Base-by-base conservation (phyloP, 2,113 vertebrate genomes). In the Sterna hirundo region DNA sequence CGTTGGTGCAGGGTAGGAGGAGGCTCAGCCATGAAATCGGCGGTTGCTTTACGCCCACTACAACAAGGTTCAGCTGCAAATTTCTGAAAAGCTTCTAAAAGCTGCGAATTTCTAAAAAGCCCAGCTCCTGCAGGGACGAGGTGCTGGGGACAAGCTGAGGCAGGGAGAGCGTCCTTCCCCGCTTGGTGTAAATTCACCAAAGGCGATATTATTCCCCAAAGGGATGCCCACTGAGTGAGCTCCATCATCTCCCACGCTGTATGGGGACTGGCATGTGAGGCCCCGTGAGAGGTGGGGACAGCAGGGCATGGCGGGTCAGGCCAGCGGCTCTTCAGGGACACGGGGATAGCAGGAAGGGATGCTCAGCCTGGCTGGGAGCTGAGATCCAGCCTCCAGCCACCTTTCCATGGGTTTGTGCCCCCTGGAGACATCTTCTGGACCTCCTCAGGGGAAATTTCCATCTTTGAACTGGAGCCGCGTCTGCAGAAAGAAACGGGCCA, bases 261-360 rank as follows among this genome's bases (percentile, higher is more conserved):
- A 62, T 27, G 1, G 0, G 44, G 36, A 51, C 32, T 23, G 38
- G 47, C 10, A 25, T 1, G 0, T 7, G 42, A 75, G 4, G 8
- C 4, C 2, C 21, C 2, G 1, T 30, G 54, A 46, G 61, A 64
- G 19, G 16, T 2, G 4, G 7, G n/a, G 23, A 71, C 40, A 82
- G 16, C 46, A 52, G 72, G 30, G 13, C 47, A 34, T 1, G 20
- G 17, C 2, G 9, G 20, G 55, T 38, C 38, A 36, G 42, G 47
- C 15, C 36, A n/a, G 20, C 8, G 26, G 7, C 14, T 83, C 57
- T 27, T 14, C 2, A 1, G 57, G 3, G 25, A 0, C 40, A 5
- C 1, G 2, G 34, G 60, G 47, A 69, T 21, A 62, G 55, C 11
- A 19, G 42, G 17, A 38, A 44, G 16, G 4, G 13, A 5, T 82